Percentiles rank a stretch among this genome's conserved stretches.
Conservation (phyloP, 2,797 vertebrate species). For the Falco novaeseelandiae region DNA sequence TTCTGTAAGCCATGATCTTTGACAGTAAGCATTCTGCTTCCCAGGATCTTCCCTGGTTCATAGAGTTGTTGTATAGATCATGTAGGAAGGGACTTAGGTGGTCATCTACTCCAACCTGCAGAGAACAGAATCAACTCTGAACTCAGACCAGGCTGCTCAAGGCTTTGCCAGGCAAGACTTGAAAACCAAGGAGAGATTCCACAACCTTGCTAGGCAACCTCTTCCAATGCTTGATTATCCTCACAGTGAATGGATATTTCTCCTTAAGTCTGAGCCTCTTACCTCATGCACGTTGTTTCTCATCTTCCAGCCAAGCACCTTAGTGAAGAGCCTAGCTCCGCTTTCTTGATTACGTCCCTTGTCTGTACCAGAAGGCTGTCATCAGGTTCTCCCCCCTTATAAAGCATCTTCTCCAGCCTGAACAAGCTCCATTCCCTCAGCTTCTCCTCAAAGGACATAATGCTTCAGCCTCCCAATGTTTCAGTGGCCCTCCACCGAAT, state of each 20-base stretch:
- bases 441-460: neutral
- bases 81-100: neutral
- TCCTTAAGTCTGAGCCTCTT: neutral
- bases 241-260: neutral
- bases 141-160: neutral
- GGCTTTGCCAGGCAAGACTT: neutral
- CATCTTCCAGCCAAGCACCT: neutral
- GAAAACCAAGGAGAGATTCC: neutral
- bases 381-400: neutral
- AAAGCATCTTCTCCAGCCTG: neutral
- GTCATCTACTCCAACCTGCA: neutral
- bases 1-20: neutral
- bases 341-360: neutral
- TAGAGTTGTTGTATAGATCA: neutral
- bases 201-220: neutral
- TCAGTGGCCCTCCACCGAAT: neutral
- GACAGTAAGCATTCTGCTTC: neutral
- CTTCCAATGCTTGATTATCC: neutral
- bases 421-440: neutral
- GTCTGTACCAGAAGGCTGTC: neutral
- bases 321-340: neutral
- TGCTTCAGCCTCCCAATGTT: fast-evolving
- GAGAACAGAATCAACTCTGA: neutral
- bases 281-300: neutral
- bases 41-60: neutral